These are phyloP conservation scores for Ligdia adustata DNA, from an alignment of 2,888 invertebrate species.

Conservation along the genomic window DNA sequence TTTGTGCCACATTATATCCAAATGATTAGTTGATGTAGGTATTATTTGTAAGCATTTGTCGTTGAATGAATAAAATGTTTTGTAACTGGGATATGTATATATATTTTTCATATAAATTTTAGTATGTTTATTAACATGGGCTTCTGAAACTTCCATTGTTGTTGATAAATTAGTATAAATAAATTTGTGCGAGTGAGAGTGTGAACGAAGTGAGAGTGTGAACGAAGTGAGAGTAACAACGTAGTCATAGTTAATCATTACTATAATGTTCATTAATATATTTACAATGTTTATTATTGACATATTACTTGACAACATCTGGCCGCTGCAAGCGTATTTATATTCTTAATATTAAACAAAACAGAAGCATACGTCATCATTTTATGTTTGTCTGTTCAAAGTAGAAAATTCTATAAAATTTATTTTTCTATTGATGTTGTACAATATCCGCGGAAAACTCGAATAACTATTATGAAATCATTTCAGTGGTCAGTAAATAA, in stretches of 20 bases:
- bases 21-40: constrained; percentile 33
- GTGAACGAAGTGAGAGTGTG: constrained; percentile 16
- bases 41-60: constrained; percentile 33
- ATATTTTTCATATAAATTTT: constrained; percentile 50
- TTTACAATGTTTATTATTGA: constrained; percentile 51
- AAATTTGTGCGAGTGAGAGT: constrained; percentile 46
- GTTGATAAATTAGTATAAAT: constrained; percentile 53
- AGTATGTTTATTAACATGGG: constrained; percentile 54
- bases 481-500: constrained; percentile 44
- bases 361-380: neutral
- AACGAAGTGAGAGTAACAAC: constrained; percentile 15
- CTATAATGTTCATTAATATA: constrained; percentile 43
- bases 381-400: neutral
- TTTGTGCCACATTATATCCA: constrained; percentile 42
- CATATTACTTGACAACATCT: constrained; percentile 24
- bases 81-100: constrained; percentile 44
- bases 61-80: constrained; percentile 34
- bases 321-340: constrained; percentile 30
- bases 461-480: constrained; percentile 31
- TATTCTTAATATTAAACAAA: neutral
- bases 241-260: constrained; percentile 44
- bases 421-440: constrained; percentile 72
- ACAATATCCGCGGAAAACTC: constrained; percentile 42
- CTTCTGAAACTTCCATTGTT: constrained; percentile 80
- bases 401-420: constrained; percentile 39